A percentile compares a stretch with the other conserved stretches of the same genome.
Conservation (phyloP, 2,797 vertebrate genomes). For the Thaleichthys pacificus region DNA sequence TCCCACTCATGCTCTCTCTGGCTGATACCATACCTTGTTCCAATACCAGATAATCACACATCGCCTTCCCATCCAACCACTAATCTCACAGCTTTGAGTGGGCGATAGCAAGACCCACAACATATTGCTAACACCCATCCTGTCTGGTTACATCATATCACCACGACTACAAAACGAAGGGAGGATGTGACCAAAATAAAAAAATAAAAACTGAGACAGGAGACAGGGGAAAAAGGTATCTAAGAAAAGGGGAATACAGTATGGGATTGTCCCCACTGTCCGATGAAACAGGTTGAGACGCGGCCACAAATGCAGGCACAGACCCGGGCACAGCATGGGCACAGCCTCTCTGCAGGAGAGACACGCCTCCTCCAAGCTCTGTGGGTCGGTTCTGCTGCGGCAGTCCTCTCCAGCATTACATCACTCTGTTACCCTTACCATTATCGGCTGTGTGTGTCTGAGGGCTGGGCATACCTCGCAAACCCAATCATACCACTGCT, state of each 20-base stretch:
- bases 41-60: slow-evolving; percentile 24
- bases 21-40: neutral
- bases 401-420: slow-evolving; percentile 41
- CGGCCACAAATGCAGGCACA: neutral
- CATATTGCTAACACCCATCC: slow-evolving; percentile 7
- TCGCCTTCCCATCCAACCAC: slow-evolving; percentile 18
- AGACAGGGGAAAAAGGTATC: neutral
- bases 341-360: slow-evolving; percentile 58
- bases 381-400: slow-evolving; percentile 51
- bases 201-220: no score
- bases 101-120: neutral
- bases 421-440: neutral
- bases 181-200: neutral
- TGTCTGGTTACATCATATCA: slow-evolving; percentile 5
- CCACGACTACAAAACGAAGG: slow-evolving; percentile 6
- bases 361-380: slow-evolving; percentile 64
- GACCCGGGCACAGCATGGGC: slow-evolving; percentile 30
- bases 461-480: neutral
- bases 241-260: no score
- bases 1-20: slow-evolving; percentile 54
- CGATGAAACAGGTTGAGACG: neutral
- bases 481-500: neutral
- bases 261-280: neutral
- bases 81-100: slow-evolving; percentile 2
- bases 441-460: no score